Base-by-base conservation (phyloP, 2,888 invertebrate genomes). In the Willowsia nigromaculata region DNA sequence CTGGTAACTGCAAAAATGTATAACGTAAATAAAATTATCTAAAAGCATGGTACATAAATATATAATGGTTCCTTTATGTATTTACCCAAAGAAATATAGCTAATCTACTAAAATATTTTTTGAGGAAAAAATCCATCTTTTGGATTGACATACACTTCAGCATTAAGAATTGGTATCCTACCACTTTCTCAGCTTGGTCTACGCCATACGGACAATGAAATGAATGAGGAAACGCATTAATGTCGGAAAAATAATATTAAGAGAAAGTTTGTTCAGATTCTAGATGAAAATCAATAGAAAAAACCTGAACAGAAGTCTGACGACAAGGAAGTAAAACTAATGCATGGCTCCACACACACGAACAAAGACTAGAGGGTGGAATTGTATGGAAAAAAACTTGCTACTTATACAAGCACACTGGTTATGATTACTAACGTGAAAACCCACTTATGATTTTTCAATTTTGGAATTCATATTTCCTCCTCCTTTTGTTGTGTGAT, bases 401-500 rank as follows among this genome's bases (percentile, higher is more conserved):
- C 40, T 71, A 9, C 5, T 71, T 9, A 18, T 59, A 27, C 25
- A 5, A 59, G 9, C 7, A 59, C 25, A 5, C 25, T 13, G 25
- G 15, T 30, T 15, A 43, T 40, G 25, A 71, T 43, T 25, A 71
- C 43, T 40, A 74, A 43, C 74, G 74, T 74, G 33, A 53, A 78
- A 78, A 53, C 78, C 78, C 78, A 78, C 43, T 78, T 78, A 78
- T 37, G 78, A 53, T 59, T 59, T 76, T 78, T 65, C 59, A 85
- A 85, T 85, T 78, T 78, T 78, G 40, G 65, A 47, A 78, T 78
- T 78, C 76, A 76, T 43, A 59, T 40, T 71, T 53, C 47, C 40
- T 40, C 25, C 59, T 18, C 37, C 30, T 80, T 62, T 65, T 30
- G n/a, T 56, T 78, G 15, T 47, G 25, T 76, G 27, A 33, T 37